phyloP scores from a whole-genome alignment of 2,888 invertebrate genomes.

The Eristalis pertinax region DNA sequence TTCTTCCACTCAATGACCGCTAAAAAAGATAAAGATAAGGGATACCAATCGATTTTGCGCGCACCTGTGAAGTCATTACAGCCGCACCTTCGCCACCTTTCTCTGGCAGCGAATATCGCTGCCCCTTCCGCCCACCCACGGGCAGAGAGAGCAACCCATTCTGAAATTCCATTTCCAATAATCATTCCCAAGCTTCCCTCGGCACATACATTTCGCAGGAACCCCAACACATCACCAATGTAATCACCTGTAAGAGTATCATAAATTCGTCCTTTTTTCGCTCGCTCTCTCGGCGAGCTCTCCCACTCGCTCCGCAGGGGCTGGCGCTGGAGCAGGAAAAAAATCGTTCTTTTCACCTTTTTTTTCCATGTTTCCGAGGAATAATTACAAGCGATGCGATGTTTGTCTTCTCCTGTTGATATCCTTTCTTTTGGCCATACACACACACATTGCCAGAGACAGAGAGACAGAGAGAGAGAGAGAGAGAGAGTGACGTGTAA shows the following conservation, averaged over 20 bases:
- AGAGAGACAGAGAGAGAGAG: no score
- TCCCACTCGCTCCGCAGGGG: not conserved
- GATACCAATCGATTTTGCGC: constrained; percentile 52
- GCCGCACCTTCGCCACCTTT: constrained; percentile 28
- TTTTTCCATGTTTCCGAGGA: constrained; percentile 32
- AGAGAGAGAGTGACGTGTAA: constrained; percentile 24
- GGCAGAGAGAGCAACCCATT: not conserved
- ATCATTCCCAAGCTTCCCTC: constrained; percentile 31
- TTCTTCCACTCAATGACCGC: constrained; percentile 23
- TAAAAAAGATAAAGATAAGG: constrained; percentile 25
- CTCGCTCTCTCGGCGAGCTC: constrained; percentile 23
- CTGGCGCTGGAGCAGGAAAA: not conserved
- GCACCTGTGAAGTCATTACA: constrained; percentile 41
- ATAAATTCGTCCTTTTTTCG: constrained; percentile 57
- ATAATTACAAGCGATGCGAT: constrained; percentile 58
- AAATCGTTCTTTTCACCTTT: not conserved
- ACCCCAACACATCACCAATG: constrained; percentile 40
- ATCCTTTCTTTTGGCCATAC: constrained; percentile 15
- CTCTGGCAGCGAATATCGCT: not conserved
- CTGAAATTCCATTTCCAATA: constrained; percentile 57
- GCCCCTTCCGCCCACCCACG: not conserved
- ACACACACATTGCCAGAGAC: constrained; percentile 1
- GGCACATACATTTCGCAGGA: constrained; percentile 19
- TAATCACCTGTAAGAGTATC: constrained; percentile 71
- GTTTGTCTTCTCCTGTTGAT: constrained; percentile 69